Percentiles rank a stretch among this genome's conserved stretches.
phyloP scores from a whole-genome alignment of 2,797 vertebrate genomes.

The Sebastiscus albofasciatus region DNA sequence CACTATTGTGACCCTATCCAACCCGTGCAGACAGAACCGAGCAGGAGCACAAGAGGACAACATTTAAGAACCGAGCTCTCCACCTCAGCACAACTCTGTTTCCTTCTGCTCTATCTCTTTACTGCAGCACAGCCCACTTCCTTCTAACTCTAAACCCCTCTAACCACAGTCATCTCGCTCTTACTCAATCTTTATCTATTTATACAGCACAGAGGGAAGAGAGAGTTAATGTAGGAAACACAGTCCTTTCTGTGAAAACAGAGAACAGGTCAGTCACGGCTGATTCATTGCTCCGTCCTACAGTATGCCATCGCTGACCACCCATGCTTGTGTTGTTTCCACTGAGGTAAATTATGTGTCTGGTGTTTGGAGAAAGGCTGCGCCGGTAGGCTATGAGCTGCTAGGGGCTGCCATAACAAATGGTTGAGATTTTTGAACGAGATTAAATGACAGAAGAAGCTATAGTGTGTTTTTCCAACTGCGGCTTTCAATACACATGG shows the following conservation, averaged over 20 bases:
- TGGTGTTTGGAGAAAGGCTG: conserved; percentile 34
- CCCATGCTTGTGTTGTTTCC: conserved; percentile 39
- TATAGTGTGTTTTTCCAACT: background rate
- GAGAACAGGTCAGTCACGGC: conserved; percentile 29
- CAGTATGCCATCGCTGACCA: conserved; percentile 44
- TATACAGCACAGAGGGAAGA: conserved; percentile 80
- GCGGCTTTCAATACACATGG: background rate
- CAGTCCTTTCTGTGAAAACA: conserved; percentile 58
- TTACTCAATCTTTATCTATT: conserved; percentile 85
- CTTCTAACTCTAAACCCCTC: conserved; percentile 62
- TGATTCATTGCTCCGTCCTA: conserved; percentile 46
- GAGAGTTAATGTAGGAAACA: conserved; percentile 79
- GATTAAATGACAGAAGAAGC: background rate
- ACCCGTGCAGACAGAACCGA: background rate
- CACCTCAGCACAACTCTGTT: conserved; percentile 33
- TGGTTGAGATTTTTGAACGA: background rate
- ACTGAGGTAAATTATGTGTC: conserved; percentile 52
- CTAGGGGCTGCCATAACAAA: conserved; percentile 4
- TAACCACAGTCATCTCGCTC: conserved; percentile 73
- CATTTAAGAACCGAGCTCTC: conserved; percentile 8
- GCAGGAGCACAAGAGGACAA: background rate
- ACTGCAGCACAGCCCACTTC: conserved; percentile 67
- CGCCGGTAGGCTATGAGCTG: background rate
- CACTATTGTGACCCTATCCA: background rate
- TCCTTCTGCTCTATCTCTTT: conserved; percentile 56